These are phyloP conservation scores for Tetramorium simillimum DNA, from an alignment of 1,140 invertebrate genomes.

Conservation along the genomic window DNA sequence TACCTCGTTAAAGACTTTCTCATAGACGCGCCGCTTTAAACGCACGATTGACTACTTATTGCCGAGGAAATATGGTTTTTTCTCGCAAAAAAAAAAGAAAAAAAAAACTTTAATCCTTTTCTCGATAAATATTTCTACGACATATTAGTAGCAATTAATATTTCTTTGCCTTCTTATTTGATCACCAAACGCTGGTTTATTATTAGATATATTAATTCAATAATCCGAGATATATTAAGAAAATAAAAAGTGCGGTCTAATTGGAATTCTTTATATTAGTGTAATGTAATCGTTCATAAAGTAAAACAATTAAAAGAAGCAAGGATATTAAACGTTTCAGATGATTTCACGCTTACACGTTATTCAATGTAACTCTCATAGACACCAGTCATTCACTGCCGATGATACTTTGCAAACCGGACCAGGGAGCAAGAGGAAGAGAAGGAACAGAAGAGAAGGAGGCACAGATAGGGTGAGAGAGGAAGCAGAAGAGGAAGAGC, in stretches of 20 bases:
- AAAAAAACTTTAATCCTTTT: background rate
- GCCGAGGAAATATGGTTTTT: background rate
- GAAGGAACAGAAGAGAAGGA: background rate
- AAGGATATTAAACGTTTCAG: background rate
- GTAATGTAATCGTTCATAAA: constrained; percentile 10
- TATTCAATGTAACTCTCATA: background rate
- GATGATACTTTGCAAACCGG: constrained; percentile 7
- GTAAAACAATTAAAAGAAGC: background rate
- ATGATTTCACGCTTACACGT: background rate
- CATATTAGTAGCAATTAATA: background rate
- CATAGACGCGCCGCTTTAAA: constrained; percentile 14
- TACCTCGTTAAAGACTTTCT: constrained; percentile 32
- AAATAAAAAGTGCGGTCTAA: background rate
- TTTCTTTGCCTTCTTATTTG: background rate
- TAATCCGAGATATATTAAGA: background rate
- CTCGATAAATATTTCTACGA: background rate
- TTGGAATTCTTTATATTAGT: background rate
- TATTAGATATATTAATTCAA: too few species aligned
- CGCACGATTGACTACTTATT: background rate
- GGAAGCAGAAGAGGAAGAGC: background rate
- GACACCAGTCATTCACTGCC: constrained; percentile 17
- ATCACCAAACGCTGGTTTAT: background rate
- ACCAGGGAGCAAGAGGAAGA: constrained; percentile 3
- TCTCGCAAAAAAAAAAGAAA: background rate
- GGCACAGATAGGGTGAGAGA: too few species aligned